phyloP scores from a whole-genome alignment of 2,888 invertebrate species.

The Linnaemya tessellans region DNA sequence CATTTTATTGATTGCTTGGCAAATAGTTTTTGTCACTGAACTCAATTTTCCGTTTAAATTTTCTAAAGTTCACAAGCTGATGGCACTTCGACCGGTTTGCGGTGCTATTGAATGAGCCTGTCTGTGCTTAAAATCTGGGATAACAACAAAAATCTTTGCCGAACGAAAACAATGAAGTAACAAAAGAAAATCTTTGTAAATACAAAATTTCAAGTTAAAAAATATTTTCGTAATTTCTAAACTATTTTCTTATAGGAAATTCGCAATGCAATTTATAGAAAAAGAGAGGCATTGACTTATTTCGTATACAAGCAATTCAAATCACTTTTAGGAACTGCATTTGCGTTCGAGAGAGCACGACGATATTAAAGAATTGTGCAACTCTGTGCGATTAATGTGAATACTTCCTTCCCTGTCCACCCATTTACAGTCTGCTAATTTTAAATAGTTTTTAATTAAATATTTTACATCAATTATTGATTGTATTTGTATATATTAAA shows the following conservation, averaged over 20 bases:
- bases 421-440: slow-evolving; percentile 10
- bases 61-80: not conserved
- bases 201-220: slow-evolving; percentile 54
- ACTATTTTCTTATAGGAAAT: slow-evolving; percentile 38
- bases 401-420: slow-evolving; percentile 1
- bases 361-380: slow-evolving; percentile 1
- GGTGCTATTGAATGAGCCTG: not conserved
- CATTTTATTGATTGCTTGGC: not conserved
- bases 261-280: slow-evolving; percentile 8
- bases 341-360: not conserved
- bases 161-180: not conserved
- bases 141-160: no score
- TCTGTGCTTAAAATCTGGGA: not conserved
- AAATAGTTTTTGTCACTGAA: not conserved
- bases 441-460: not conserved
- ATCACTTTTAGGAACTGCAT: not conserved
- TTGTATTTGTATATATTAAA: slow-evolving; percentile 22
- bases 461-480: slow-evolving; percentile 22
- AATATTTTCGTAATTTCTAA: slow-evolving; percentile 48
- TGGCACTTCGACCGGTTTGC: not conserved
- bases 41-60: not conserved
- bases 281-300: not conserved
- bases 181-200: not conserved
- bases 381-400: not conserved
- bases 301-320: slow-evolving; percentile 1